Percentiles rank a stretch among this genome's conserved stretches.
These are phyloP conservation scores for Steatornis caripensis DNA, from an alignment of 2,113 vertebrate genomes.

Conservation along the genomic window DNA sequence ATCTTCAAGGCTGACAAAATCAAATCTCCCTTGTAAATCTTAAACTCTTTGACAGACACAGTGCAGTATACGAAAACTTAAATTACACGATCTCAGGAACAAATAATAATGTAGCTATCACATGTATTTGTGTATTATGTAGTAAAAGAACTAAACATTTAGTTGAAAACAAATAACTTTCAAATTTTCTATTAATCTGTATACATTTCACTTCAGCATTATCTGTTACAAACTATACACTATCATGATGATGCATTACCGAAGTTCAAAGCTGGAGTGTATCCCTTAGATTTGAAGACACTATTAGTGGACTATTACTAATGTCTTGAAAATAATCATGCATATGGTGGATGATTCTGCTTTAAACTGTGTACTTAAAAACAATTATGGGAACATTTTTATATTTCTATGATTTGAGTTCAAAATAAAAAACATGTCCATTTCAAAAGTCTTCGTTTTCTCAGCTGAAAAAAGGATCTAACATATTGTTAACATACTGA, in stretches of 20 bases:
- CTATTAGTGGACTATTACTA: neutral
- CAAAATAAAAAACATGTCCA: neutral
- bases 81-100: neutral
- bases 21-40: slow-evolving; percentile 13
- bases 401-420: neutral
- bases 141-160: neutral
- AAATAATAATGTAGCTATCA: neutral
- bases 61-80: neutral
- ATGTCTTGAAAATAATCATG: neutral
- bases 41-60: neutral
- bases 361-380: neutral
- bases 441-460: neutral
- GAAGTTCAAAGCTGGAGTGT: neutral
- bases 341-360: neutral
- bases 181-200: neutral
- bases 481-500: neutral
- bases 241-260: neutral
- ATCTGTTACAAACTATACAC: neutral
- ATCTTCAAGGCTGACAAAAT: slow-evolving; percentile 10
- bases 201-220: neutral
- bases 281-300: neutral
- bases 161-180: neutral
- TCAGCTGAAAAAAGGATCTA: neutral
- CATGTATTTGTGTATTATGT: neutral
- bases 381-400: neutral